Evolutionary conservation across 2,797 vertebrate genomes (phyloP).

Genomic region (Aulostomus chinensis): DNA sequence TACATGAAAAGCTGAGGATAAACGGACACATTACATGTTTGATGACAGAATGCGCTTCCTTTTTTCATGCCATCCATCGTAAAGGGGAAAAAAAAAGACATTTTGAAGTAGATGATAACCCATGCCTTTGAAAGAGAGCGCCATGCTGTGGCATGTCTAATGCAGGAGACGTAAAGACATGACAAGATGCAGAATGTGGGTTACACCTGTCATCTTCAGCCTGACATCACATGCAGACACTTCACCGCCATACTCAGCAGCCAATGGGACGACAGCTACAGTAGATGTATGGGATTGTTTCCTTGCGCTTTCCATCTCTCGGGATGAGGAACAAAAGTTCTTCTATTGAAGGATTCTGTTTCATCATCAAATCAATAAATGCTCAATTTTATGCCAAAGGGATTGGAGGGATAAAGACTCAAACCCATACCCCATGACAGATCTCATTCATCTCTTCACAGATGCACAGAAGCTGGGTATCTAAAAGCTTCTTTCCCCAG

Average conservation of each 20-base stretch:
- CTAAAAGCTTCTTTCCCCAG: slow-evolving; percentile 38
- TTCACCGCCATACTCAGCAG: slow-evolving; percentile 8
- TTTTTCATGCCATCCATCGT: slow-evolving; percentile 17
- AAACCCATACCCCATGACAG: slow-evolving; percentile 50
- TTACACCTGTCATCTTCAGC: slow-evolving; percentile 54
- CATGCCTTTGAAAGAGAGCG: slow-evolving; percentile 32
- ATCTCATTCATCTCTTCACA: slow-evolving; percentile 44
- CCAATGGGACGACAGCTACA: slow-evolving; percentile 10
- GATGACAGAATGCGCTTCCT: slow-evolving; percentile 11
- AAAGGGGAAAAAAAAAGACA: slow-evolving; percentile 11
- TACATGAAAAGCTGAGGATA: slow-evolving; percentile 41
- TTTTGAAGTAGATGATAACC: slow-evolving; percentile 35
- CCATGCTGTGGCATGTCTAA: slow-evolving; percentile 40
- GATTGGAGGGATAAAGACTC: slow-evolving; percentile 56
- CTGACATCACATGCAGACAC: slow-evolving; percentile 25
- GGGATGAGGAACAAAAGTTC: slow-evolving; percentile 18
- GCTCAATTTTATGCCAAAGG: slow-evolving; percentile 55
- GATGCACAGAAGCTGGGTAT: slow-evolving; percentile 28
- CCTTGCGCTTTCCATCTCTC: slow-evolving; percentile 9
- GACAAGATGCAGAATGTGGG: slow-evolving; percentile 46
- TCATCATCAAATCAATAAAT: slow-evolving; percentile 66
- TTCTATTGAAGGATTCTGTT: slow-evolving; percentile 32
- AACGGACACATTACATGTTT: slow-evolving; percentile 17
- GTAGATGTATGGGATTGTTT: slow-evolving; percentile 17
- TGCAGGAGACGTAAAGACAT: slow-evolving; percentile 43